Conservation (phyloP, 1,140 invertebrate genomes). For the Hydropsyche tenuis region DNA sequence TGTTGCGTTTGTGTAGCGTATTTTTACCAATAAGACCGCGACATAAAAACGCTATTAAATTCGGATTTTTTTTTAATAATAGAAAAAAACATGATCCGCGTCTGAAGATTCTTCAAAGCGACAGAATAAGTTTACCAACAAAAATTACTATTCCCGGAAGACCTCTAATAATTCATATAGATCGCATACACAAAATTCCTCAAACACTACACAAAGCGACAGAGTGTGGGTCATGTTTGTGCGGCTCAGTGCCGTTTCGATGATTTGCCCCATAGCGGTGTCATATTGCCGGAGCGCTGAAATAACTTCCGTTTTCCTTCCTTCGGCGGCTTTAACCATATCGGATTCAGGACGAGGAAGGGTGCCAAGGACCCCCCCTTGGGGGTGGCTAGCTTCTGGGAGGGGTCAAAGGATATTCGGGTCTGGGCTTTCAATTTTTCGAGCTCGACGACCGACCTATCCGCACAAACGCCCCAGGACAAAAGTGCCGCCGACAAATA, state of each 20-base stretch:
- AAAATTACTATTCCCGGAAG: no score
- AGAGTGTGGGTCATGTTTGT: not conserved
- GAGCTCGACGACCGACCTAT: not conserved
- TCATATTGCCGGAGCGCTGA: constrained; percentile 27
- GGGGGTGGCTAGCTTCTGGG: no score
- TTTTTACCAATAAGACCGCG: no score
- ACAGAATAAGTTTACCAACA: no score
- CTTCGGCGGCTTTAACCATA: constrained; percentile 16
- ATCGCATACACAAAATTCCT: no score
- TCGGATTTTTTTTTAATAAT: no score
- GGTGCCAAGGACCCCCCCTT: not conserved
- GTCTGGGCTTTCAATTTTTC: constrained; percentile 22
- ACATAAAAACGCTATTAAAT: no score
- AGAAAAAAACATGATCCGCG: no score
- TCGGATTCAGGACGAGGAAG: constrained; percentile 8
- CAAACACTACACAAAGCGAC: no score
- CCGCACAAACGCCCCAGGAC: constrained; percentile 14
- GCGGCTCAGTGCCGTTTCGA: not conserved
- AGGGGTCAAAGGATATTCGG: constrained; percentile 34
- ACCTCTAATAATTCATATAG: no score
- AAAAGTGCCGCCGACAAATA: constrained; percentile 28
- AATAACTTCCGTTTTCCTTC: constrained; percentile 27
- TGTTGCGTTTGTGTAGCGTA: no score
- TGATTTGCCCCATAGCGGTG: constrained; percentile 28
- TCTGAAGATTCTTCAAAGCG: no score